phyloP scores from a whole-genome alignment of 1,140 invertebrate species.

The Notospermus geniculatus region DNA sequence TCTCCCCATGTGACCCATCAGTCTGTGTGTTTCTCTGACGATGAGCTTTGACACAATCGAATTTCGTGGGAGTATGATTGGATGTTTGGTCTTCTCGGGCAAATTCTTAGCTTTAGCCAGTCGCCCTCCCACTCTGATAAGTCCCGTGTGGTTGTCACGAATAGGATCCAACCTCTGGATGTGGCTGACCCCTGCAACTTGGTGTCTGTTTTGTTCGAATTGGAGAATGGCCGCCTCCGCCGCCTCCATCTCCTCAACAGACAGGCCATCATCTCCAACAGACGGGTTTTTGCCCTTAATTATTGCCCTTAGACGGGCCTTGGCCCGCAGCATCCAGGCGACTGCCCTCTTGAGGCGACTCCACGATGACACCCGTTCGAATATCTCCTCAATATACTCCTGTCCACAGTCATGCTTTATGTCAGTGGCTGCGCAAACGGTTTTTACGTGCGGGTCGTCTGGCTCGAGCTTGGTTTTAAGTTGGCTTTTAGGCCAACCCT shows the following conservation, averaged over 20 bases:
- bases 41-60: background rate
- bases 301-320: too few relatives aligned
- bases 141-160: background rate
- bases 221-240: background rate
- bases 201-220: background rate
- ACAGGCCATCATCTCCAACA: too few relatives aligned
- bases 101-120: background rate
- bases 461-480: background rate
- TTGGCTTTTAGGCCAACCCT: background rate
- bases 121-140: background rate
- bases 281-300: too few relatives aligned
- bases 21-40: background rate
- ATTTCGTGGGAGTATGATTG: constrained; percentile 8
- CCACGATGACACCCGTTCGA: background rate
- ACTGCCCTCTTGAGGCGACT: background rate
- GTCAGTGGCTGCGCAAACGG: too few relatives aligned
- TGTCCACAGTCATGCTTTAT: too few relatives aligned
- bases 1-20: constrained; percentile 1
- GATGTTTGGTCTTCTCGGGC: constrained; percentile 1
- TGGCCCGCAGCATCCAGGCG: background rate
- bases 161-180: background rate
- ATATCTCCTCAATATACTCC: background rate
- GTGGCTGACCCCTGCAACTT: too few relatives aligned
- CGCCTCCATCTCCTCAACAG: too few relatives aligned
- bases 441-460: background rate